phyloP scores from a whole-genome alignment of 2,113 vertebrate species.

The Caranx ignobilis region DNA sequence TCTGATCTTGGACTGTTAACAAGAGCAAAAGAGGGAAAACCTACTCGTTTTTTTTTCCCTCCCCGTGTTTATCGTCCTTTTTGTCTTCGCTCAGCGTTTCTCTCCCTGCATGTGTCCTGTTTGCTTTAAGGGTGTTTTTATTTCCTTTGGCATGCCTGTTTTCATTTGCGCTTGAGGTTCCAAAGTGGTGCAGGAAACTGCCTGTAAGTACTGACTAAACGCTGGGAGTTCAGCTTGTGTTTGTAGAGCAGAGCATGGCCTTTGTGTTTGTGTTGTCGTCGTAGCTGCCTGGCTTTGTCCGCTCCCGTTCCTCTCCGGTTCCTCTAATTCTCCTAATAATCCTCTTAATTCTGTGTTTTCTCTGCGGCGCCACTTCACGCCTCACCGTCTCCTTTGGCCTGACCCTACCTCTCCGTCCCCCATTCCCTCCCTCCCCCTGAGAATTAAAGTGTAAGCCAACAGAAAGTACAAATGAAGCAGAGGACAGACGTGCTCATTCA shows the following conservation, averaged over 20 bases:
- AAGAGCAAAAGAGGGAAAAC: not conserved
- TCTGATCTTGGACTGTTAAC: not conserved
- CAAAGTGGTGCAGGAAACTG: constrained; percentile 80
- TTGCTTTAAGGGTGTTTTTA: constrained; percentile 67
- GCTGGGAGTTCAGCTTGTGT: constrained; percentile 12
- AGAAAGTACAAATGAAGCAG: too few species aligned
- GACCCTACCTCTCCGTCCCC: not conserved
- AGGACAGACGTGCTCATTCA: too few species aligned
- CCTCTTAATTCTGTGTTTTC: constrained; percentile 5
- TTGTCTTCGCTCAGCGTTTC: not conserved
- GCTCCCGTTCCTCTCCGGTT: not conserved
- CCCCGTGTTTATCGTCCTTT: not conserved
- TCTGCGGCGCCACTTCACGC: not conserved
- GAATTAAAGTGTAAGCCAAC: too few species aligned
- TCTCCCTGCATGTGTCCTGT: constrained; percentile 16
- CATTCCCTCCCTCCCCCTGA: not conserved
- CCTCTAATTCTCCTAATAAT: constrained; percentile 31
- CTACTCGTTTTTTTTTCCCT: not conserved
- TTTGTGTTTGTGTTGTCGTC: constrained; percentile 8
- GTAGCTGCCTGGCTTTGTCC: not conserved
- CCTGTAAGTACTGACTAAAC: constrained; percentile 71
- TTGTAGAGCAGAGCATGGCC: not conserved
- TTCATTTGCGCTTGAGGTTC: constrained; percentile 67
- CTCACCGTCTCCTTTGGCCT: not conserved
- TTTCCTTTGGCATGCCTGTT: constrained; percentile 67